phyloP scores from a whole-genome alignment of 2,797 vertebrate genomes.

The Gallirallus australis region DNA sequence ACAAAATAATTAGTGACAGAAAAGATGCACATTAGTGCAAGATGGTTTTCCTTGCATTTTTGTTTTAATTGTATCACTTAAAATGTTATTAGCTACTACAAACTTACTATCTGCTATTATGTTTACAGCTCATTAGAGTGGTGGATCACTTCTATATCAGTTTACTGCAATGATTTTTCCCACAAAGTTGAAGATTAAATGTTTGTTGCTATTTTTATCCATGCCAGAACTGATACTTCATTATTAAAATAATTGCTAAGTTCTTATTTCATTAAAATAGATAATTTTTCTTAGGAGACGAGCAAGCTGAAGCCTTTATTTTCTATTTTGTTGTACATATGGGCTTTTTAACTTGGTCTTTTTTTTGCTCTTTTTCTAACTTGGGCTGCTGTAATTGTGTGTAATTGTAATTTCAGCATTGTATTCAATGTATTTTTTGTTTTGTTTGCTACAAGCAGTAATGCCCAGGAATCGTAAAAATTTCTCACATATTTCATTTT shows the following conservation, averaged over 20 bases:
- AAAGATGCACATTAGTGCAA: not conserved
- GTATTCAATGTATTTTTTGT: not conserved
- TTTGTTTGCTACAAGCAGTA: not conserved
- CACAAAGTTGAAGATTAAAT: not conserved
- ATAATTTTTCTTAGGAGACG: not conserved
- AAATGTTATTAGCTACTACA: not conserved
- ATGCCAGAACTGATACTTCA: not conserved
- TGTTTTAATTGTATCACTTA: not conserved
- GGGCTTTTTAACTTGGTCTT: not conserved
- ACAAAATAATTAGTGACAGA: not conserved
- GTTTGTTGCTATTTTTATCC: not conserved
- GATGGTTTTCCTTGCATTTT: not conserved
- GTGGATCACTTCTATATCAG: not conserved
- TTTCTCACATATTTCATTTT: not conserved
- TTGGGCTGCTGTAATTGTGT: not conserved
- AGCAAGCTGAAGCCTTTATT: not conserved
- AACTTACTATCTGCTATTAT: not conserved
- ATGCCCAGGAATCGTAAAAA: not conserved
- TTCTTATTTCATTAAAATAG: not conserved
- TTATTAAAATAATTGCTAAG: not conserved
- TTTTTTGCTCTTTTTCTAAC: not conserved
- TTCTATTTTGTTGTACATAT: not conserved
- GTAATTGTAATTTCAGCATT: not conserved
- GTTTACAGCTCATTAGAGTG: not conserved
- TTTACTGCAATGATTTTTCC: not conserved